Conservation (phyloP, 2,888 invertebrate species). For the Nomada ruficornis region DNA sequence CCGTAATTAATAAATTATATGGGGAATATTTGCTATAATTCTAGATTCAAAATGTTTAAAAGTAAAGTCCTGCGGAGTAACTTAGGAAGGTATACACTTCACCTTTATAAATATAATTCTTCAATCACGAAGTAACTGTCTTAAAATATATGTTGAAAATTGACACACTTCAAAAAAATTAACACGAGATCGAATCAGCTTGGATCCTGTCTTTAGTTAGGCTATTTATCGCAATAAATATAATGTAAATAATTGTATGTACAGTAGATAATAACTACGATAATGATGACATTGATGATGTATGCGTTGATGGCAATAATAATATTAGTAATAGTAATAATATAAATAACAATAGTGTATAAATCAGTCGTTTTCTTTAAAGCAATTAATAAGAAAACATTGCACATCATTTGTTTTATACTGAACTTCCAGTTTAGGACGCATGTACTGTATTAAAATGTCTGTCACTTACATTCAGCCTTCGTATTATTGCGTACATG, state of each 20-base stretch:
- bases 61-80: not conserved
- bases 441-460: slow-evolving; percentile 8
- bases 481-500: slow-evolving; percentile 11
- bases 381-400: slow-evolving; percentile 32
- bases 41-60: not conserved
- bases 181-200: not conserved
- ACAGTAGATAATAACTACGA: slow-evolving; percentile 2
- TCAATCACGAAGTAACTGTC: slow-evolving; percentile 7
- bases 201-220: slow-evolving; percentile 4
- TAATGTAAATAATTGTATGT: slow-evolving; percentile 17
- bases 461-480: slow-evolving; percentile 14
- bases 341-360: slow-evolving; percentile 21
- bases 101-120: slow-evolving; percentile 3
- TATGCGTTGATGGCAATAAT: not conserved
- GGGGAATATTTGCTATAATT: not conserved
- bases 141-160: slow-evolving; percentile 11
- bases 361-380: slow-evolving; percentile 43
- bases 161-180: slow-evolving; percentile 13
- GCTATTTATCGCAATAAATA: slow-evolving; percentile 32
- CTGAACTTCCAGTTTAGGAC: slow-evolving; percentile 16
- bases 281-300: not conserved
- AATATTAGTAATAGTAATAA: slow-evolving; percentile 6
- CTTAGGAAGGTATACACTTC: not conserved
- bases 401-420: slow-evolving; percentile 10
- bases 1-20: not conserved